Evolutionary conservation across 2,888 invertebrate genomes (phyloP).

Genomic region (Hirtodrosophila confusa): DNA sequence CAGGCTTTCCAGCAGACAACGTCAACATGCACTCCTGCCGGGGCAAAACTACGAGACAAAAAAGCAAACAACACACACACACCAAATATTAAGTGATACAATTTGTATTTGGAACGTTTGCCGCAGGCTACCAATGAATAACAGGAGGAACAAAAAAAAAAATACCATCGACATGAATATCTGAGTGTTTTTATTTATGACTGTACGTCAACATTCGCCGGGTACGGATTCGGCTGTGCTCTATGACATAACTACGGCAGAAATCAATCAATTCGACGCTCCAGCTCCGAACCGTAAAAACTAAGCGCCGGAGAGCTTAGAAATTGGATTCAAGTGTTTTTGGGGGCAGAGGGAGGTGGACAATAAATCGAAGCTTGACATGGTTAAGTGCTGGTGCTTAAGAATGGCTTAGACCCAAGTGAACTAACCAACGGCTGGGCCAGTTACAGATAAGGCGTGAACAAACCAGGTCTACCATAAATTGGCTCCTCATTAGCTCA

Average conservation of each 20-base stretch:
- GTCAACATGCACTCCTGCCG: no score
- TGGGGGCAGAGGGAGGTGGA: slow-evolving; percentile 19
- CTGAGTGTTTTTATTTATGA: slow-evolving; percentile 77
- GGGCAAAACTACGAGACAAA: slow-evolving; percentile 15
- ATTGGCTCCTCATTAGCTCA: slow-evolving; percentile 34
- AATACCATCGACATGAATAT: slow-evolving; percentile 70
- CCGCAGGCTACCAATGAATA: slow-evolving; percentile 66
- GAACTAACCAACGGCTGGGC: slow-evolving; percentile 15
- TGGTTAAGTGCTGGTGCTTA: slow-evolving; percentile 71
- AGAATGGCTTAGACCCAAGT: slow-evolving; percentile 56
- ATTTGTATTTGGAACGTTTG: slow-evolving; percentile 64
- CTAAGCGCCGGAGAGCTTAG: slow-evolving; percentile 38
- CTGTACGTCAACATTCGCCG: slow-evolving; percentile 59
- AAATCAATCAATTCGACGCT: slow-evolving; percentile 69
- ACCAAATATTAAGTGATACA: slow-evolving; percentile 71
- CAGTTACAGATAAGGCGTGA: slow-evolving; percentile 21
- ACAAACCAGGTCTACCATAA: slow-evolving; percentile 24
- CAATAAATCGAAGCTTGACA: slow-evolving; percentile 71
- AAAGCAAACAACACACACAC: slow-evolving; percentile 6
- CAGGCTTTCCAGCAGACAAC: background rate
- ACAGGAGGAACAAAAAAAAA: slow-evolving; percentile 22
- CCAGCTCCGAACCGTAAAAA: slow-evolving; percentile 27
- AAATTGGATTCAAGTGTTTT: slow-evolving; percentile 21
- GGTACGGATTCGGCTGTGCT: slow-evolving; percentile 17
- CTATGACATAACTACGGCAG: slow-evolving; percentile 61